Conservation (phyloP, 2,888 invertebrate species). For the Neuroscelio doddi region DNA sequence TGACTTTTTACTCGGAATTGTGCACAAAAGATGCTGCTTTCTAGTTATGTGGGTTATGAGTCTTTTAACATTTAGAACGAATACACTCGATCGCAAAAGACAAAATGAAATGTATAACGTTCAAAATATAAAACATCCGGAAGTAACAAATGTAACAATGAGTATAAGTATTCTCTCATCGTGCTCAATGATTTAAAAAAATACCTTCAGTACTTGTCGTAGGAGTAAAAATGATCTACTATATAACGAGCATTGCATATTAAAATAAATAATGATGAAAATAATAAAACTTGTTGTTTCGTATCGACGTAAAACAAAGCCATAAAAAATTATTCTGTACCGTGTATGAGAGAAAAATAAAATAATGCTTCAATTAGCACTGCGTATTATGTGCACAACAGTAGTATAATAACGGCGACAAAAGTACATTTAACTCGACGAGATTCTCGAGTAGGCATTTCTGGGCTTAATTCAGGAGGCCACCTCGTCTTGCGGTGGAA, state of each 20-base stretch:
- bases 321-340: background rate
- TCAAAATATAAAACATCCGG: constrained; percentile 43
- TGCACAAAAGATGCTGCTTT: too few species aligned
- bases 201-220: too few species aligned
- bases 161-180: too few species aligned
- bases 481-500: constrained; percentile 51
- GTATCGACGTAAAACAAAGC: too few species aligned
- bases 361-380: background rate
- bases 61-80: constrained; percentile 14
- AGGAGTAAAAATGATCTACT: too few species aligned
- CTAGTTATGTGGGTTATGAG: too few species aligned
- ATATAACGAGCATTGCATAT: too few species aligned
- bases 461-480: constrained; percentile 55
- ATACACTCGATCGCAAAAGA: constrained; percentile 39
- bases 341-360: background rate
- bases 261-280: too few species aligned
- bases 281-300: too few species aligned
- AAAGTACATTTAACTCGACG: constrained; percentile 38
- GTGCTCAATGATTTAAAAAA: too few species aligned
- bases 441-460: constrained; percentile 34
- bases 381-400: constrained; percentile 23
- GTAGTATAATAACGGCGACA: constrained; percentile 24
- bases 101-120: constrained; percentile 43
- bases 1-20: constrained; percentile 8
- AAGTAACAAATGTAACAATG: constrained; percentile 37